phyloP scores from a whole-genome alignment of 2,888 invertebrate species.

The Chymomyza fuscimana region DNA sequence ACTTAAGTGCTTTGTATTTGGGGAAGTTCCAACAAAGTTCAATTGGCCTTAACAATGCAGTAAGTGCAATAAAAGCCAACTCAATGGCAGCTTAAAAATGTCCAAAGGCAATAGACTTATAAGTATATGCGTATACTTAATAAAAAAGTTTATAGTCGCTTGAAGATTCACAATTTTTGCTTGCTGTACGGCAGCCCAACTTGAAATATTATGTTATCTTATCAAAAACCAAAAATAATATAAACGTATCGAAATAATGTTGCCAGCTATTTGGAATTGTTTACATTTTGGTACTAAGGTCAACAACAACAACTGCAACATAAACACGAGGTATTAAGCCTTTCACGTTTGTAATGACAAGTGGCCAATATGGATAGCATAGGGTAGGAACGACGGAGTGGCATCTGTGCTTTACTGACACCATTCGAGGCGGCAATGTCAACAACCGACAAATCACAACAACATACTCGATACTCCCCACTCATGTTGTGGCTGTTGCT shows the following conservation, averaged over 20 bases:
- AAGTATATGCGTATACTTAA: not conserved
- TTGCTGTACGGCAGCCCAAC: not conserved
- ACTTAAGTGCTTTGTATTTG: not conserved
- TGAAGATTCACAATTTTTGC: not conserved
- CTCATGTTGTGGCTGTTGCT: not conserved
- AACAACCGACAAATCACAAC: no score
- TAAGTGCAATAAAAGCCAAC: slow-evolving; percentile 16
- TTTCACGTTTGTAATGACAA: slow-evolving; percentile 44
- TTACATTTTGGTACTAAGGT: slow-evolving; percentile 41
- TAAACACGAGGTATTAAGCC: slow-evolving; percentile 29
- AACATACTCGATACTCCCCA: no score
- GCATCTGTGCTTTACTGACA: not conserved
- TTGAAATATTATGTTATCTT: slow-evolving; percentile 1
- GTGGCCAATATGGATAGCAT: slow-evolving; percentile 10
- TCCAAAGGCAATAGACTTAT: slow-evolving; percentile 7
- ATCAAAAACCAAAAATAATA: slow-evolving; percentile 1
- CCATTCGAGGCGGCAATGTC: no score
- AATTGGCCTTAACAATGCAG: slow-evolving; percentile 5
- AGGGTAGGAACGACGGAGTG: not conserved
- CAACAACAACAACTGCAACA: slow-evolving; percentile 29
- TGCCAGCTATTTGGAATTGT: not conserved
- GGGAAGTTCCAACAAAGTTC: not conserved
- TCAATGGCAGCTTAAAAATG: slow-evolving; percentile 13
- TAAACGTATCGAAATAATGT: not conserved
- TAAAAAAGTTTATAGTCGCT: not conserved